Evolutionary conservation across 2,888 invertebrate genomes (phyloP), one percentile per base, ranked within the genome.

Genomic region (Crocallis elinguaria): DNA sequence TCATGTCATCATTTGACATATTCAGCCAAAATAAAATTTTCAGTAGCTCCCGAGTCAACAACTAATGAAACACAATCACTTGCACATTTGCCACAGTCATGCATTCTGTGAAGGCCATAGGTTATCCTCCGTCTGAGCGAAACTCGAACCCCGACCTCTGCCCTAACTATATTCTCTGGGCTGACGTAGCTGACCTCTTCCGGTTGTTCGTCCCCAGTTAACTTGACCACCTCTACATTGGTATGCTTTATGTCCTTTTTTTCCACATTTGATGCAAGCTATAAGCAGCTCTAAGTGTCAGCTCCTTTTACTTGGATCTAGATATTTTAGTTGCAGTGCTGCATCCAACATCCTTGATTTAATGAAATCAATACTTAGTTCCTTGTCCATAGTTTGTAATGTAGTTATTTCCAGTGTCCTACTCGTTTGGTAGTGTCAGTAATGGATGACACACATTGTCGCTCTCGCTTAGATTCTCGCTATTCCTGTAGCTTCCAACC

Each of bases 401-500:
- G 41, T 27, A n/a, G 36, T 45, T 8, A 60, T 50, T 2, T n/a
- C 48, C 49, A 5, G 32, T 49, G 2, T 51, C 30, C 11, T 45
- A 54, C 4, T 39, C 33, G 2, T 39, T 21, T 0, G 48, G 45
- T 23, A 57, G 5, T 1, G 51, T 51, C 1, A 50, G 11, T 5
- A 56, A 35, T 3, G 56, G 14, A 12, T 60, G 43, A 13, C 33
- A 38, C 0, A 61, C 21, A 36, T 57, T 54, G 9, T 61, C 57
- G 3, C n/a, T 29, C 7, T 57, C 57, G 4, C 32, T 32, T 1
- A 60, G 9, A 7, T n/a, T n/a, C n/a, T n/a, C n/a, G 3, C 33
- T 1, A 19, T 12, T 11, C 54, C 51, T 2, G 49, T 29, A 3
- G 29, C 41, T 46, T 53, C 57, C 5, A 57, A 9, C 25, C 57